Conservation (phyloP, 2,888 invertebrate species). For the Plutella xylostella region DNA sequence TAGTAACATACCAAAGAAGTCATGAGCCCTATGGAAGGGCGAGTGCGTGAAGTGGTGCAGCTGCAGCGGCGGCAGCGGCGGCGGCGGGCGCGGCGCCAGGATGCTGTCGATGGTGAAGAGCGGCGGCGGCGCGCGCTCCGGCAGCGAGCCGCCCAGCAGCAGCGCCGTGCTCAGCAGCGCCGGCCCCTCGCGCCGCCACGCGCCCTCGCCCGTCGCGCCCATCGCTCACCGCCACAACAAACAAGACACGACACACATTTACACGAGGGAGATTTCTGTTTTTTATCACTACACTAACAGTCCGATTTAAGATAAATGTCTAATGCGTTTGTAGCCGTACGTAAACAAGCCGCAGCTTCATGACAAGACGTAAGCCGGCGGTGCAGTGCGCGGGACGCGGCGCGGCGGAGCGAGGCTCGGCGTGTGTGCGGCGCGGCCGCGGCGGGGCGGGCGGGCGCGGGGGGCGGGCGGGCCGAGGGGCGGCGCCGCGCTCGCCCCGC, state of each 20-base stretch:
- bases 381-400: neutral
- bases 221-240: neutral
- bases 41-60: conserved; percentile 72
- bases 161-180: conserved; percentile 63
- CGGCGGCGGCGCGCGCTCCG: conserved; percentile 62
- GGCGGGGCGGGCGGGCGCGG: conserved; percentile 18
- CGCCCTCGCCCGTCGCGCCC: conserved; percentile 16
- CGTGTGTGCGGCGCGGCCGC: conserved; percentile 21
- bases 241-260: conserved; percentile 25
- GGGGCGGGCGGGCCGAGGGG: conserved; percentile 19
- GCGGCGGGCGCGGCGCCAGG: conserved; percentile 77
- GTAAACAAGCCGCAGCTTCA: too few relatives aligned
- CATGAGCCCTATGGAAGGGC: conserved; percentile 78
- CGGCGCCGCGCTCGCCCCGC: conserved; percentile 44
- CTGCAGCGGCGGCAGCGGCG: conserved; percentile 68
- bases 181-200: conserved; percentile 55
- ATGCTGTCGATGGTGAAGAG: conserved; percentile 91
- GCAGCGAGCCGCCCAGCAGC: conserved; percentile 60
- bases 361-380: neutral
- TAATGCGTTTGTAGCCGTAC: too few relatives aligned
- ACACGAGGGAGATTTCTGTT: too few relatives aligned
- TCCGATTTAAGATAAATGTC: too few relatives aligned
- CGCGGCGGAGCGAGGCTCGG: neutral
- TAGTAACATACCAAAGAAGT: conserved; percentile 79
- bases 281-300: too few relatives aligned